Evolutionary conservation across 2,888 invertebrate species (phyloP), one percentile per base, ranked within the genome.

Genomic region (Panopea generosa): DNA sequence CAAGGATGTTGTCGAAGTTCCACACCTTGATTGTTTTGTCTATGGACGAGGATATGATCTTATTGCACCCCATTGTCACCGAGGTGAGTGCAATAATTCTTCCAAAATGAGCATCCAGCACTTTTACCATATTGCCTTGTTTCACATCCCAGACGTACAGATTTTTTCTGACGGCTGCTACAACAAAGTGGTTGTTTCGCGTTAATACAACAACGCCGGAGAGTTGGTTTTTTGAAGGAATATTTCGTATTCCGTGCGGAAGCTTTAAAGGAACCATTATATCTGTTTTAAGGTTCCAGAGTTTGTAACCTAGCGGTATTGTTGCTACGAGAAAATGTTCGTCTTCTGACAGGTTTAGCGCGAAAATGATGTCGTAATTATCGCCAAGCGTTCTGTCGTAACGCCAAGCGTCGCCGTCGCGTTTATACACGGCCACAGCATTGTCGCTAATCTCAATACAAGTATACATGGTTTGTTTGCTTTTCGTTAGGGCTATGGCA

Each of bases 1-100:
- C 99, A 89, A 98, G 98, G 83, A 99, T 99, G 92, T 99, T 99
- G 92, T 99, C 98, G 68, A 99, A 98, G 92, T 99, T 99, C 99
- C 99, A 99, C 1, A 99, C 98, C 94, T 99, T 99, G 7, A 99
- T 98, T 0, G 98, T 98, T 74, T 99, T 95, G 93, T 99, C 99
- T 57, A 99, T 98, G 0, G 99, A 99, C 0, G 99, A 98, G 0
- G 99, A 99, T 56, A 99, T 97, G 4, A 98, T 89, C 77, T 92
- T 92, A 85, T 93, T 93, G 61, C 92, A 90, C 18, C 96, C 95
- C 0, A 96, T 97, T 18, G 97, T 95, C 45, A 99, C 93, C 0
- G 98, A 95, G 84, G 96, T 96, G 70, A 99, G 93, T 86, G 98
- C 97, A 68, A 99, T 97, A 14, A 99, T 99, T 73, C 99, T 94